phyloP scores from a whole-genome alignment of 30 jellyfish, hydroid and myxozoan species.

The Pelagia noctiluca region DNA sequence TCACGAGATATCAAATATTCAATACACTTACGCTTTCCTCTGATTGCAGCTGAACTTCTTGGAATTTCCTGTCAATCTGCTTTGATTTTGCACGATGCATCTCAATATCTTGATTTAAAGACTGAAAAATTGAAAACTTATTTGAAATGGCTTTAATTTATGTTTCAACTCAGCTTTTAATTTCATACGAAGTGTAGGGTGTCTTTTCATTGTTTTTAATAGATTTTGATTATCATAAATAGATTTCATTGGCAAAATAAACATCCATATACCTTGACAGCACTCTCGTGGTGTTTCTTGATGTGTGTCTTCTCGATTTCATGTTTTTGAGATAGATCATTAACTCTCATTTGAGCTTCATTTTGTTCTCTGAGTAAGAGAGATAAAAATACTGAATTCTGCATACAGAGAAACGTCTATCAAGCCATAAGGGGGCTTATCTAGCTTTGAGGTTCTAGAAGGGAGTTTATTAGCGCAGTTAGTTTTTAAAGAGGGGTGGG shows the following conservation, averaged over 20 bases:
- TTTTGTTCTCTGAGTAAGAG: slow-evolving; percentile 63
- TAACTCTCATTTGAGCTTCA: slow-evolving; percentile 27
- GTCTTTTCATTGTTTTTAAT: no score
- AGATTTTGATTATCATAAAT: no score
- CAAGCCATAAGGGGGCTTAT: no score
- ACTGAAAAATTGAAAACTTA: no score
- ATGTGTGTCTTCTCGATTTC: slow-evolving; percentile 48
- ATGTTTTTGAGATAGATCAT: slow-evolving; percentile 38
- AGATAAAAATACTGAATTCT: no score
- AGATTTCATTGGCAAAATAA: neutral
- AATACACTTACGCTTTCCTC: slow-evolving; percentile 59
- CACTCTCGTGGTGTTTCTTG: slow-evolving; percentile 10
- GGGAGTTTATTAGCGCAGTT: neutral
- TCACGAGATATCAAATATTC: no score
- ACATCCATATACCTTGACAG: slow-evolving; percentile 24
- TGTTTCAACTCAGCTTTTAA: no score
- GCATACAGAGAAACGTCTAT: neutral
- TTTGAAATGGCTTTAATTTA: no score
- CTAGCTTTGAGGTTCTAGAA: neutral
- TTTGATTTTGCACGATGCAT: slow-evolving; percentile 56
- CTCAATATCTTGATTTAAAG: slow-evolving; percentile 57
- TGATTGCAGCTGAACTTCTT: slow-evolving; percentile 49
- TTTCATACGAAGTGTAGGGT: no score
- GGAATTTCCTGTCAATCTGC: slow-evolving; percentile 61
- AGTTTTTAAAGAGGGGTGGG: no score